phyloP scores from a whole-genome alignment of 1,140 invertebrate species.

The Latrodectus geometricus region DNA sequence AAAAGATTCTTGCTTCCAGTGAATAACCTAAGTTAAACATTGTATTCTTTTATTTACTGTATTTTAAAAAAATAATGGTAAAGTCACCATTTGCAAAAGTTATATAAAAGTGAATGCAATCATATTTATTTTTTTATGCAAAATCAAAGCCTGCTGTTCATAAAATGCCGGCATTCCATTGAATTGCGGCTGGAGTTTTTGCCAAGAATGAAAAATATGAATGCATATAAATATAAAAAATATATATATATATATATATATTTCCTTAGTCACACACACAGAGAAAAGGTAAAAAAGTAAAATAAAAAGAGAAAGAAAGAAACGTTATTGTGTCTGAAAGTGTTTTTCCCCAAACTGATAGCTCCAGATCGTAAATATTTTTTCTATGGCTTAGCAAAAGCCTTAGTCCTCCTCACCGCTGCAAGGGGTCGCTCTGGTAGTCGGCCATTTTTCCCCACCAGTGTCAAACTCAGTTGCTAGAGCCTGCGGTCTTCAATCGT shows the following conservation, averaged over 20 bases:
- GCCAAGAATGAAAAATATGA: too few species aligned
- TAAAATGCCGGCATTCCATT: too few species aligned
- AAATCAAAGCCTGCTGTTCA: too few species aligned
- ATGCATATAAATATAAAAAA: too few species aligned
- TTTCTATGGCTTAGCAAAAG: constrained; percentile 6
- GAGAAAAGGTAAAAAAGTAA: not conserved
- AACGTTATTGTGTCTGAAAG: constrained; percentile 19
- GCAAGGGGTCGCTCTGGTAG: constrained; percentile 6
- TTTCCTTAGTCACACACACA: too few species aligned
- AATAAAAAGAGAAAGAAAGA: not conserved
- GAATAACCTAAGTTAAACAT: too few species aligned
- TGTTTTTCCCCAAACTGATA: constrained; percentile 13
- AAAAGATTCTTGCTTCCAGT: too few species aligned
- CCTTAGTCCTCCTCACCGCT: constrained; percentile 6
- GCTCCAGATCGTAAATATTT: constrained; percentile 35
- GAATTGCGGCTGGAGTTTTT: too few species aligned
- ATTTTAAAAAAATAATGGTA: too few species aligned
- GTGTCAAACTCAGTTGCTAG: constrained; percentile 31
- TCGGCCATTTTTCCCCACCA: constrained; percentile 22
- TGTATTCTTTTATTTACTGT: too few species aligned
- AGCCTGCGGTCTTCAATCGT: constrained; percentile 35
- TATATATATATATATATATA: too few species aligned
- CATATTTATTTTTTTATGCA: not conserved
- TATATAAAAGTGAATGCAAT: not conserved
- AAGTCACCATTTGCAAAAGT: not conserved